Evolutionary conservation across 2,113 vertebrate species (phyloP).

Genomic region (Microcebus tavaratra): DNA sequence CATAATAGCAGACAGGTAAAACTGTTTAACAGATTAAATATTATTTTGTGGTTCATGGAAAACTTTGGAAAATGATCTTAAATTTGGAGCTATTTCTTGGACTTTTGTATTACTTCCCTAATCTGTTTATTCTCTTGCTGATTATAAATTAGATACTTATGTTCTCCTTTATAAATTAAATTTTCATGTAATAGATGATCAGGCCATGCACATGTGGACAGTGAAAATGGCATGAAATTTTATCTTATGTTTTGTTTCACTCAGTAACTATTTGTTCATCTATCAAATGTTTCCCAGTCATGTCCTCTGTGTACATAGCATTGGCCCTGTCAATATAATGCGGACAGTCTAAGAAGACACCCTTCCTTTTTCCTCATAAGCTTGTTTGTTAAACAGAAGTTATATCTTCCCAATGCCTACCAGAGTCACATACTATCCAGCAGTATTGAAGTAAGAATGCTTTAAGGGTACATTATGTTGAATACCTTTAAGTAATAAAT

Average conservation of each 20-base stretch:
- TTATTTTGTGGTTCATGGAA: neutral
- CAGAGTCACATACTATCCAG: neutral
- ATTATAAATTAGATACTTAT: conserved; percentile 25
- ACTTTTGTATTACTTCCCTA: neutral
- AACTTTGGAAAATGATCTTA: neutral
- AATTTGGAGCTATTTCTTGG: conserved; percentile 17
- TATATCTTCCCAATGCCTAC: neutral
- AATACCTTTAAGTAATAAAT: conserved; percentile 20
- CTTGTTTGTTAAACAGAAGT: conserved; percentile 14
- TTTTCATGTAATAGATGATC: neutral
- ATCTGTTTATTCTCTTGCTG: neutral
- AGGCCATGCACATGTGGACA: neutral
- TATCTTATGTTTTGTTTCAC: conserved; percentile 26
- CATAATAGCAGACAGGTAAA: conserved; percentile 40
- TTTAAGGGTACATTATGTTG: neutral
- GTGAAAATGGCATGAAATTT: neutral
- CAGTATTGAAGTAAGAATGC: neutral
- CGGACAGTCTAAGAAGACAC: neutral
- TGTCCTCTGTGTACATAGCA: neutral
- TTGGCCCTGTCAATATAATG: neutral
- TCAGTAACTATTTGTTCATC: conserved; percentile 31
- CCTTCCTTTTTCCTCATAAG: neutral
- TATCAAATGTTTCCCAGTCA: neutral
- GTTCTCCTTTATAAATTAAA: conserved; percentile 26
- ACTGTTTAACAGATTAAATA: neutral